phyloP scores from a whole-genome alignment of 2,113 vertebrate species.

The Paramormyrops kingsleyae region DNA sequence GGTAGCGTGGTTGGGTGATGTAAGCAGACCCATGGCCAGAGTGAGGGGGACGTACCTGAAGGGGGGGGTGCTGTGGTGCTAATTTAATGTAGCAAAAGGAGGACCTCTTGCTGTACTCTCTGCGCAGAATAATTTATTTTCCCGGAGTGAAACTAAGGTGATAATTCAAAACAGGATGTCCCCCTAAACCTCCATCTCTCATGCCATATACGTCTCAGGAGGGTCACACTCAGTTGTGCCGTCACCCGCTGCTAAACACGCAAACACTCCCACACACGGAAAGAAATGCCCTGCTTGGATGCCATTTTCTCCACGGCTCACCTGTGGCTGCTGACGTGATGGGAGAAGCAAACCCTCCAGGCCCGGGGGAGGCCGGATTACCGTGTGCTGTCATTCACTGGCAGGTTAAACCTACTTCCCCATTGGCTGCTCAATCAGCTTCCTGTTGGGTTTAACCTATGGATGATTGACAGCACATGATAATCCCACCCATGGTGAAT shows the following conservation, averaged over 20 bases:
- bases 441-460: background rate
- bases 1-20: background rate
- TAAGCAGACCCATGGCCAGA: background rate
- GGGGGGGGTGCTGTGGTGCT: background rate
- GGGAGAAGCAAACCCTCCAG: background rate
- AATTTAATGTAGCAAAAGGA: background rate
- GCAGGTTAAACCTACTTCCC: background rate
- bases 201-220: background rate
- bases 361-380: background rate
- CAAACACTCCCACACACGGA: background rate
- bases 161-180: conserved; percentile 8
- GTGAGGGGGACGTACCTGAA: background rate
- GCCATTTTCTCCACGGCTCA: background rate
- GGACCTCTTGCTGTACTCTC: background rate
- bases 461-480: background rate
- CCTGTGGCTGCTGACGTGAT: background rate
- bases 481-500: background rate
- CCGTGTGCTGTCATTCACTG: background rate
- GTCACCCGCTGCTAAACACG: conserved; percentile 1
- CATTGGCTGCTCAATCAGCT: background rate
- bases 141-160: background rate
- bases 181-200: background rate
- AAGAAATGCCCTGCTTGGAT: background rate
- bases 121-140: background rate
- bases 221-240: background rate